Base-by-base conservation (phyloP, 2,888 invertebrate genomes). In the Apamea anceps region DNA sequence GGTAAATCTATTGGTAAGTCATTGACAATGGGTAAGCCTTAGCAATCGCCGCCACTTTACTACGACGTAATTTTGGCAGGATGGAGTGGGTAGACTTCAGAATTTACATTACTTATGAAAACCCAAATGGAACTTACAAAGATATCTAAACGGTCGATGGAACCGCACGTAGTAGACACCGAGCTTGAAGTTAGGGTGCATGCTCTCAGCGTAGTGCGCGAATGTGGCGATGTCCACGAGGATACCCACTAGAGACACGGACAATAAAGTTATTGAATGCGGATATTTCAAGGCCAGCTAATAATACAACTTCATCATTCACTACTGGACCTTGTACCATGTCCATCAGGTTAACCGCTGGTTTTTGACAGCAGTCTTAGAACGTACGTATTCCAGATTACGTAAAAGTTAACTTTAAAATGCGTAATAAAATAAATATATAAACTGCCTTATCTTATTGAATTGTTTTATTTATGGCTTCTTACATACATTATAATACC, bases 81-180 rank as follows among this genome's bases (percentile, higher is more conserved):
- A 48, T 68, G n/a, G 45, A 45, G 1, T 37, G 7, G 5, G n/a
- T 12, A 18, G 57, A 80, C n/a, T 45, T n/a, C 5, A 79, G 37
- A 32, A 45, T 25, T 32, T 51, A 48, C 1, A 37, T 2, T 37
- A 54, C 15, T 25, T 6, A 48, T 37, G 21, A 15, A n/a, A 62
- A 62, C 42, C 3, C 4, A 28, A 60, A 25, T 21, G 0, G 5
- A 37, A 86, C 94, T 93, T 80, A 94, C 94, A 92, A 10, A 96
- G 89, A 80, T 94, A 96, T 79, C 87, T 87, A 15, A 95, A 91
- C 0, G 96, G 95, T 62, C 96, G 90, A 80, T 95, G 94, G 54
- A 96, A 85, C 0, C 96, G 93, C 7, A 94, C 32, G 78, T 93
- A 95, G 84, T 96, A 96, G 60, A 93, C 93, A 3, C 80, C 0